Evolutionary conservation across 2,888 invertebrate species (phyloP), one percentile per base, ranked within the genome.

Genomic region (Mellilla xanthometata): DNA sequence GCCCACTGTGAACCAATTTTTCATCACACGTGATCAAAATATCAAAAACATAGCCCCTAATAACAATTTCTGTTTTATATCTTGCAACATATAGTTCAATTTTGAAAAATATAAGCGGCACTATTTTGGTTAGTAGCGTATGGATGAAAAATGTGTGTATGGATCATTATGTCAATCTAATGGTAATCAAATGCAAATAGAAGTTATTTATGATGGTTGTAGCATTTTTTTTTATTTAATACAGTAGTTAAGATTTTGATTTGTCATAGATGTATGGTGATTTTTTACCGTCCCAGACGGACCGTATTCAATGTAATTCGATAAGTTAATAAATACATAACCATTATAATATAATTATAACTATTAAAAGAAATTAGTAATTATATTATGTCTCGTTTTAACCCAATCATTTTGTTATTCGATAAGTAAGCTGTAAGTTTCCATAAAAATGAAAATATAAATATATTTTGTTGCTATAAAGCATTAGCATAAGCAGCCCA

Each of bases 1-100:
- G 13, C 81, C 81, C 62, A 81, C 85, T 80, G 82, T 44, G 81
- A 68, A 53, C 58, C 58, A 73, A 82, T 85, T 83, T 82, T 76
- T 84, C 80, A 77, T 56, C 77, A 76, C 62, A 51, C 65, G 57
- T 68, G 57, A 33, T 57, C 53, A 60, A 54, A 31, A 24, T 56
- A 57, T 30, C 10, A 9, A 41, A 15, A 15, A 32, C 32, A 29
- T 29, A 1, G 1, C 7, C 1, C 3, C 0, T 28, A 10, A 10
- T 10, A 19, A 2, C 9, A 38, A 2, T 33, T 11, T 42, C 7
- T 30, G 15, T 30, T 27, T 24, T 12, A 41, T 8, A 0, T 2
- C 0, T 1, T 19, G n/a, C 7, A 3, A 3, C 1, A 12, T 10
- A 42, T 22, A 24, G 19, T 22, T 39, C 10, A 39, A 26, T 22